Evolutionary conservation across 2,888 invertebrate species (phyloP).

Genomic region (Leucophenga montana): DNA sequence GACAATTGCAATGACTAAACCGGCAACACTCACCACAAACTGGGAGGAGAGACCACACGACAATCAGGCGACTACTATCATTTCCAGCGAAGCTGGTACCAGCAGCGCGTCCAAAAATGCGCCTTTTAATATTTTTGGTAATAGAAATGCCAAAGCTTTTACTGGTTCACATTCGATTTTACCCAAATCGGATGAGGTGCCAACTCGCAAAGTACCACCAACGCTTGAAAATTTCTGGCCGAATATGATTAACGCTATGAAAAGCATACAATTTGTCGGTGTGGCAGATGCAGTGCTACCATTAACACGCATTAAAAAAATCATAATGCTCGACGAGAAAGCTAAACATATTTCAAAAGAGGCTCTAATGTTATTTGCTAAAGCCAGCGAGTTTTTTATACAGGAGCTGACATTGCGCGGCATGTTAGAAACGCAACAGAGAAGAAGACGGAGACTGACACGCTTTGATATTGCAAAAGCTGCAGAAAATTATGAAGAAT

Average conservation of each 20-base stretch:
- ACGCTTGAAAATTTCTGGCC: conserved; percentile 88
- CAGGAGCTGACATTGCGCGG: conserved; percentile 96
- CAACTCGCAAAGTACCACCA: conserved; percentile 65
- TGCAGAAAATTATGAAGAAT: conserved; percentile 95
- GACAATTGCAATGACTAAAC: conserved; percentile 37
- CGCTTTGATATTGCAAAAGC: conserved; percentile 98
- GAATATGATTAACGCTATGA: conserved; percentile 85
- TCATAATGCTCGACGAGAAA: conserved; percentile 99
- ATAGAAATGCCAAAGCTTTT: conserved; percentile 45
- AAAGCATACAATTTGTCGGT: conserved; percentile 83
- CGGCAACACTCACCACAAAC: conserved; percentile 22
- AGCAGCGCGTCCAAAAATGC: conserved; percentile 29
- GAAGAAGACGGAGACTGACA: conserved; percentile 93
- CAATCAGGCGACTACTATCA: background rate
- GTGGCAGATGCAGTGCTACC: conserved; percentile 95
- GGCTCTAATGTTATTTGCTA: conserved; percentile 96
- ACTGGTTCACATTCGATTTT: conserved; percentile 30
- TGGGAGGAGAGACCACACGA: background rate
- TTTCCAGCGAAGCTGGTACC: background rate
- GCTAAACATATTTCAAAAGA: conserved; percentile 99
- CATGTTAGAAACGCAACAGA: conserved; percentile 98
- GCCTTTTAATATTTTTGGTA: conserved; percentile 31
- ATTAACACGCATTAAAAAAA: conserved; percentile 97
- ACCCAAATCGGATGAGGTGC: conserved; percentile 48
- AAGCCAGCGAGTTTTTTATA: conserved; percentile 98